Evolutionary conservation across 30 jellyfish, hydroid and myxozoan species (phyloP).

Genomic region (Mastigias papua): DNA sequence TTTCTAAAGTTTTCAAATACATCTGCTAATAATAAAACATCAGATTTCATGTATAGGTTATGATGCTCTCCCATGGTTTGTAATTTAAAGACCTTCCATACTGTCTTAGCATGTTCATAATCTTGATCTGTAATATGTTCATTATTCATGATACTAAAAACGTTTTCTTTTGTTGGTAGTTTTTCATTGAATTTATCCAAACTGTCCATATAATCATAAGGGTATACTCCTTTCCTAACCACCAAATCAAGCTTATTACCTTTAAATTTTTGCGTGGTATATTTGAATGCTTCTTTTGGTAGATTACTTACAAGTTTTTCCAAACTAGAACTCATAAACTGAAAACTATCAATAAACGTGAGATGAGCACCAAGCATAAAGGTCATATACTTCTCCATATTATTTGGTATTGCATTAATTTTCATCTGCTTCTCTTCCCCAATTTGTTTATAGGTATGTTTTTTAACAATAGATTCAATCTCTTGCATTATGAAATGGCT

Average conservation of each 20-base stretch:
- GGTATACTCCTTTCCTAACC: conserved; percentile 79
- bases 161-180: conserved; percentile 53
- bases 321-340: conserved; percentile 54
- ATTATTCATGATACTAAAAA: conserved; percentile 13
- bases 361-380: conserved; percentile 24
- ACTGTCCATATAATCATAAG: conserved; percentile 75
- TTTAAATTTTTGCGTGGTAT: background rate
- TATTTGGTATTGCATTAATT: conserved; percentile 35
- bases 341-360: conserved; percentile 45
- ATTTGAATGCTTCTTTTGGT: conserved; percentile 20
- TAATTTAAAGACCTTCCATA: conserved; percentile 19
- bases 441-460: conserved; percentile 35
- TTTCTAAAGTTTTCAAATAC: conserved; percentile 53
- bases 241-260: conserved; percentile 17
- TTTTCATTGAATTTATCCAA: conserved; percentile 14
- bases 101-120: conserved; percentile 56
- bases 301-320: conserved; percentile 39
- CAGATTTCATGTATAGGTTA: conserved; percentile 45
- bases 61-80: conserved; percentile 45
- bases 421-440: conserved; percentile 35
- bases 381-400: conserved; percentile 55
- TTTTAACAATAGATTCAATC: conserved; percentile 35
- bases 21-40: conserved; percentile 62
- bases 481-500: conserved; percentile 63
- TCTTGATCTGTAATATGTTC: conserved; percentile 43